Base-by-base conservation (phyloP, 1,140 invertebrate species). In the Tetragnatha versicolor region DNA sequence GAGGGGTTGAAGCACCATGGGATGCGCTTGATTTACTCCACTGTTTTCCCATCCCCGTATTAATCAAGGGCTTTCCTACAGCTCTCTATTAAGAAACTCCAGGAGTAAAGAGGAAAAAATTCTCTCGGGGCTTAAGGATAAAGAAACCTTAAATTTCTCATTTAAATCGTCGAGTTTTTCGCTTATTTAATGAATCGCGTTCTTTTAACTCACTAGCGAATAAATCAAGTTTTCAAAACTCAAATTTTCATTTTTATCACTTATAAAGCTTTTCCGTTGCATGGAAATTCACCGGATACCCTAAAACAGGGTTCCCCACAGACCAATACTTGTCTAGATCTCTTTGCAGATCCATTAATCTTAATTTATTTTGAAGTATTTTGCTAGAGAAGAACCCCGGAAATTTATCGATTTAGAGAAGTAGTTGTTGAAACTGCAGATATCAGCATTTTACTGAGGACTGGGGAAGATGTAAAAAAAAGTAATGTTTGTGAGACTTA, bases 361-460 rank as follows among this genome's bases (percentile, higher is more conserved):
- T 61, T 51, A 51, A 77, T 77, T 77, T 77, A 49, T 77, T 75
- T 65, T 66, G 60, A 53, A 77, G 73, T 42, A 47, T 42, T 76
- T 51, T 33, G 47, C 42, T 29, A 33, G 47, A 31, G 27, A 66
- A 53, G 73, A 39, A 65, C 7, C 17, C n/a, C 17, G 61, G 42
- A 66, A 45, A 22, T 60, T 73, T 60, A 73, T 77, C 73, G 45
- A 77, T 77, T 65, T 37, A 53, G 20, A 55, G 22, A 27, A 29
- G 42, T 20, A 61, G 20, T 77, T 77, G 61, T 66, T 65, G 73
- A 77, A 66, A 49, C 31, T 49, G 42, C 20, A 55, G 22, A 47
- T 63, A 61, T 35, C 49, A 39, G n/a, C 20, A 53, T 72, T 72
- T 72, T 39, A 42, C 37, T 27, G n/a, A 60, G 45, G 5, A n/a